These are phyloP conservation scores for Macheiramphus alcinus DNA, from an alignment of 2,113 vertebrate species.

Conservation along the genomic window DNA sequence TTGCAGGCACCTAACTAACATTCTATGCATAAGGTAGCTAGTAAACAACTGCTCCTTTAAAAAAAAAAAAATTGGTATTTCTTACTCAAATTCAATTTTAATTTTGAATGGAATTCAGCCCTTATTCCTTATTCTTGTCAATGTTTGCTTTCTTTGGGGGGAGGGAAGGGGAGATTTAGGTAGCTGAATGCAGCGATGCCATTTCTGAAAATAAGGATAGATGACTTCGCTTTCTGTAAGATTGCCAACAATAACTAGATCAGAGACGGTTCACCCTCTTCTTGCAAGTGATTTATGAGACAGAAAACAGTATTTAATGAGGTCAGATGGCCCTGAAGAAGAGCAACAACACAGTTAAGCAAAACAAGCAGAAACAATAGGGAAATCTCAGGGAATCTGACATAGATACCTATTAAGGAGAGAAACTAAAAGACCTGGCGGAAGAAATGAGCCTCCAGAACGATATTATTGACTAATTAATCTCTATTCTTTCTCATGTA, in stretches of 20 bases:
- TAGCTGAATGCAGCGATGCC: background rate
- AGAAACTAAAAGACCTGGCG: background rate
- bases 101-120: background rate
- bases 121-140: conserved; percentile 4
- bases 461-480: background rate
- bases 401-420: background rate
- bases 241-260: conserved; percentile 39
- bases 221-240: background rate
- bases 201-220: conserved; percentile 13
- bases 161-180: background rate
- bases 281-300: conserved; percentile 15
- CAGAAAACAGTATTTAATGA: background rate
- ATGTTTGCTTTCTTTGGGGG: conserved; percentile 13
- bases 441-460: background rate
- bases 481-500: background rate
- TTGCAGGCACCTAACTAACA: background rate
- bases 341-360: background rate
- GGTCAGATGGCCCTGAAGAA: background rate
- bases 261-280: background rate
- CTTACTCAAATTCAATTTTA: background rate
- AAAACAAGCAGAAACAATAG: conserved; percentile 2
- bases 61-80: background rate
- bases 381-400: background rate
- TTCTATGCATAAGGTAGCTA: background rate
- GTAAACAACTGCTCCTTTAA: background rate